A percentile compares a stretch with the other conserved stretches of the same genome.
Evolutionary conservation across 2,888 invertebrate genomes (phyloP).

Genomic region (Barypeithes pellucidus): DNA sequence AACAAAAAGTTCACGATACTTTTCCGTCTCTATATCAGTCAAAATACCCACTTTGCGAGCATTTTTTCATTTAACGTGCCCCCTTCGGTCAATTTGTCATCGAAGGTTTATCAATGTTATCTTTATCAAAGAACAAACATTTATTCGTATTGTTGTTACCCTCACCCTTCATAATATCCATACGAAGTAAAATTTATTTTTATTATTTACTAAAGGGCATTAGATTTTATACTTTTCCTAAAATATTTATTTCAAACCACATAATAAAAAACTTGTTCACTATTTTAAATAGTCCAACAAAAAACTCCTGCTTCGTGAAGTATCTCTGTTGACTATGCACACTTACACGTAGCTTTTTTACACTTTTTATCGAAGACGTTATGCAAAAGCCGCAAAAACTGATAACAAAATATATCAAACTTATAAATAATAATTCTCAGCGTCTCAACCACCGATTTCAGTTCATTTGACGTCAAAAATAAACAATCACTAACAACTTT

Average conservation of each 20-base stretch:
- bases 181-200: slow-evolving; percentile 3
- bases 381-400: slow-evolving; percentile 11
- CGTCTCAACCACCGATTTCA: slow-evolving; percentile 1
- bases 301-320: too few relatives aligned
- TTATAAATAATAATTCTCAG: neutral
- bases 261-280: too few relatives aligned
- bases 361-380: neutral
- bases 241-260: too few relatives aligned
- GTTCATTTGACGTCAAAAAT: slow-evolving; percentile 21
- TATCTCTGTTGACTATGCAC: neutral
- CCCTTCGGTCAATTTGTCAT: slow-evolving; percentile 28
- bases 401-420: slow-evolving; percentile 21
- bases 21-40: neutral
- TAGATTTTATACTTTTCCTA: too few relatives aligned
- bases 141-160: slow-evolving; percentile 12
- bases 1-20: neutral
- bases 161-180: neutral
- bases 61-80: slow-evolving; percentile 47
- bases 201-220: neutral
- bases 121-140: slow-evolving; percentile 42
- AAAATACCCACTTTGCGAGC: slow-evolving; percentile 49
- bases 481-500: slow-evolving; percentile 12
- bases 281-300: too few relatives aligned
- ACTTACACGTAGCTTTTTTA: neutral
- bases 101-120: slow-evolving; percentile 42